Base-by-base conservation (phyloP, 2,888 invertebrate genomes). In the Atethmia centrago region DNA sequence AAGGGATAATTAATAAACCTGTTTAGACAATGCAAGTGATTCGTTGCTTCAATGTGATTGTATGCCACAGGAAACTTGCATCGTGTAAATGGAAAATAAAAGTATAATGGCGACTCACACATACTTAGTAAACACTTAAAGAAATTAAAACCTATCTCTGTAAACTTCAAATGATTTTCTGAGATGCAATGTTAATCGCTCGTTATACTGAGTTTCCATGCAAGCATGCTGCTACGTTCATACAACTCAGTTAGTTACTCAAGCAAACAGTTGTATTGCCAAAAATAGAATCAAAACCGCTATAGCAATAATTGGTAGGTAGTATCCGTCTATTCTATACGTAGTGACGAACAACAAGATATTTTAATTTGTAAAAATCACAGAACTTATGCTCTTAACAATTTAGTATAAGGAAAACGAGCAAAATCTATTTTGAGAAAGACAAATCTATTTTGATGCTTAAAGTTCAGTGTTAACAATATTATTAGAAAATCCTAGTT, bases 401-500 rank as follows among this genome's bases (percentile, higher is more conserved):
- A 70, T n/a, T 70, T 42, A 8, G 21, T 0, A 16, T 31, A 31
- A 62, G 51, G 25, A 66, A 66, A 66, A 71, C 10, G 0, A 55
- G 14, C 1, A 12, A 28, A 62, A 67, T 51, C 25, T 75, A 61
- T 64, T 61, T 75, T 51, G 28, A 28, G 25, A 56, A n/a, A 12
- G 8, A 45, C 12, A 0, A 28, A 21, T 45, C n/a, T n/a, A n/a
- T n/a, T n/a, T 42, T 7, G n/a, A 31, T 40, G 21, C 21, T 49
- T 63, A 36, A 53, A 58, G 25, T 63, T 55, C n/a, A 31, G 21
- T 64, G 7, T 55, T 55, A 51, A 59, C 68, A 53, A 69, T 77
- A 21, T 67, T 36, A 47, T 67, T 36, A 76, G n/a, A 51, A 56
- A 2, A 47, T 55, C 36, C n/a, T 56, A 79, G 56, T 68, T 55